Evolutionary conservation across 1,140 invertebrate genomes (phyloP), one percentile per base, ranked within the genome.

Genomic region (Acromyrmex charruanus): DNA sequence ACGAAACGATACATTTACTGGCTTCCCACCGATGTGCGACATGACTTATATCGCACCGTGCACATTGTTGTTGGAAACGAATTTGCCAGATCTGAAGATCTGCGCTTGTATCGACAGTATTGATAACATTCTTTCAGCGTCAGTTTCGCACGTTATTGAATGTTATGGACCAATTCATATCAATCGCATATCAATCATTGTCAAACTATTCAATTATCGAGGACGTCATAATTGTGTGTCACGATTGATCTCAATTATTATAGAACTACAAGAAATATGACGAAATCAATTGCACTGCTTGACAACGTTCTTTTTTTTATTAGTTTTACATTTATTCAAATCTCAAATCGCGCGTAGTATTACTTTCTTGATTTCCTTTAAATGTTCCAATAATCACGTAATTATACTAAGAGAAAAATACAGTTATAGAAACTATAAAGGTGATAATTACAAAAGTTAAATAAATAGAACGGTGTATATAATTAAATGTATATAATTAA

Each of bases 11-110:
- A 74, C 44, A 84, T 84, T 61, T 61, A 74, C 68, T 21, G 69
- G 66, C 25, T 55, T 25, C 18, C 25, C 68, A 53, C 51, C 66
- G 66, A 82, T 59, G 69, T 7, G 39, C 80, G 69, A 84, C 68
- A 75, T 84, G 68, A 84, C 80, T 84, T 84, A 72, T 82, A 82
- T 82, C 35, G 55, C 63, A 10, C 12, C 25, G 25, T 35, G 7
- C 49, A 39, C 80, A 61, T 82, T 84, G 55, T 74, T 72, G 80
- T 35, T 74, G 68, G 6, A 69, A 75, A 75, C 80, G 39, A 61
- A 84, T 84, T 84, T 84, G 80, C 68, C 69, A 72, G 21, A 21
- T 44, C 31, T 31, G 69, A 61, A 39, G 1, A 74, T 59, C 28
- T 16, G 44, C 25, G 28, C 21, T 21, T 3, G 51, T 71, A 66